Evolutionary conservation across 37 sponge, comb jelly and placozoan genomes (phyloP), one percentile per base, ranked within the genome.

Genomic region (Lycopodina hypogea): DNA sequence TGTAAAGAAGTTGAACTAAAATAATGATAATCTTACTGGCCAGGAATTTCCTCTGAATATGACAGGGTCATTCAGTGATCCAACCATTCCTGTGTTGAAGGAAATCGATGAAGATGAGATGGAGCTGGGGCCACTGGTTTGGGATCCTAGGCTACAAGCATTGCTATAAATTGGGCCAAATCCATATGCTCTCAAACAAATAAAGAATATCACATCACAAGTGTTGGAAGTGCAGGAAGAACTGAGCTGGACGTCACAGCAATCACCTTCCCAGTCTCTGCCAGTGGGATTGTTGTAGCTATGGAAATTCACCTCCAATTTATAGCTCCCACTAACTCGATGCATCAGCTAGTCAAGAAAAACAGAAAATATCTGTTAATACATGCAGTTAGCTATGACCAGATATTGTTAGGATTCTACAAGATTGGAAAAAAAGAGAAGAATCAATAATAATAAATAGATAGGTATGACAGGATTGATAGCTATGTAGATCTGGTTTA

Each of bases 151-250:
- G 41, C 56, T 64, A 21, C 56, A 73, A 24, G 28, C 39, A 70
- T 76, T 39, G 56, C 52, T 68, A 40, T 38, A 18, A 36, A 34
- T 0, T 8, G 59, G 34, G 12, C 1, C 1, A 26, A 19, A 36
- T 14, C 33, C 23, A 19, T 15, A 26, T 15, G 19, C 68, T 32
- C 67, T 73, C 38, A 79, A 40, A 22, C 86, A 85, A 68, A 85
- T 71, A 40, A 60, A 52, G 32, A 85, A 85, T 56, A 63, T 71
- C n/a, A 53, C 41, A 21, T 85, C 86, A 61, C 85, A 85, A 3
- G 66, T 26, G 53, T 73, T 18, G 4, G 14, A 61, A 42, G 51
- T n/a, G 22, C 68, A 39, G 64, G 30, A 12, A n/a, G n/a, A n/a
- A 14, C 2, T 35, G 23, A 51, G 72, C 48, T 21, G 1, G 24